Evolutionary conservation across 2,888 invertebrate genomes (phyloP), one percentile per base, ranked within the genome.

Genomic region (Agonopterix heracliana): DNA sequence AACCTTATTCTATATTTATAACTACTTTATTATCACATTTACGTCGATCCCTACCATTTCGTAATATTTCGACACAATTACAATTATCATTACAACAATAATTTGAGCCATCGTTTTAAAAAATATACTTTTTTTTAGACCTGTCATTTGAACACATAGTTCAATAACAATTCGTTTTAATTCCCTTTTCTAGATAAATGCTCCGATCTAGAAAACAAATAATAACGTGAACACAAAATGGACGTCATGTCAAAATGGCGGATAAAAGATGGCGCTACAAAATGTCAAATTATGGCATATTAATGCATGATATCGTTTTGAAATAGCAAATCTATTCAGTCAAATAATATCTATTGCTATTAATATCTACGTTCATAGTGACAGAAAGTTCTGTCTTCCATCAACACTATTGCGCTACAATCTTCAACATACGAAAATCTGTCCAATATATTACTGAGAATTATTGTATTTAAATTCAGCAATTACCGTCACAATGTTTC

Each of bases 21-120:
- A 61, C 64, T 70, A 71, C 63, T 55, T 65, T 69, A 56, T 64
- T 70, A 77, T 77, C 76, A 77, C 77, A 74, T 67, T 74, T 68
- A 36, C 47, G 47, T 53, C 68, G 56, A 26, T 26, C 26, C 62
- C 65, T 70, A 72, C 65, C 51, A 63, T 64, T 61, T n/a, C n/a
- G n/a, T 44, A 9, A 34, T 26, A 44, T 11, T 9, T 10, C n/a
- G 9, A 44, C 35, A 44, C 12, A 44, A n/a, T 44, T 9, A 44
- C 17, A 14, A 34, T n/a, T 14, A n/a, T 63, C 58, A 60, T 58
- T 52, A 63, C 64, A 67, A 56, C 45, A 53, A 54, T 55, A 57
- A 56, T 58, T 46, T 46, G 46, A 46, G 46, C 46, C 67, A 57
- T 64, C 55, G 55, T 65, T 35, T 68, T 64, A 62, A 47, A 53